phyloP scores from a whole-genome alignment of 2,888 invertebrate species.

The Allolobophora icterica region DNA sequence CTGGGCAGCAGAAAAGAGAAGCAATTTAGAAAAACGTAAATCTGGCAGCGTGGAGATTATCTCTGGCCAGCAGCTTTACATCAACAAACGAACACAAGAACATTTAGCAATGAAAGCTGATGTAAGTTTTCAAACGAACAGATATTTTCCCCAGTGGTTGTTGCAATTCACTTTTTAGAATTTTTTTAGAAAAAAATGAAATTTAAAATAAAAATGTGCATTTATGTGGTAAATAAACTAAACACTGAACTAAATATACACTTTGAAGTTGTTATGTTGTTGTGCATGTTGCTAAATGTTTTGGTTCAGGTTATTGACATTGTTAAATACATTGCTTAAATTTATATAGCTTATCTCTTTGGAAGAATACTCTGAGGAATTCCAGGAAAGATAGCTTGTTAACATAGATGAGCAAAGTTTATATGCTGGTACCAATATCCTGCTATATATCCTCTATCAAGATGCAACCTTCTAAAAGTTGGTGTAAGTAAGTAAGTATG shows the following conservation, averaged over 20 bases:
- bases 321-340: background rate
- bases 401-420: background rate
- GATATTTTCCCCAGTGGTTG: background rate
- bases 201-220: no score
- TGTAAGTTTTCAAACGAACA: background rate
- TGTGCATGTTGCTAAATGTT: background rate
- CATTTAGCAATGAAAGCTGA: background rate
- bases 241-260: background rate
- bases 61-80: constrained; percentile 2
- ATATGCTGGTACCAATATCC: background rate
- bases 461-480: background rate
- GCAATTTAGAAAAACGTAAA: background rate
- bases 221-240: no score
- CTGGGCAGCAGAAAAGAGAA: background rate
- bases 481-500: no score
- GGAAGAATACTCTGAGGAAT: background rate
- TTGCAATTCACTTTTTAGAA: background rate
- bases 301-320: background rate
- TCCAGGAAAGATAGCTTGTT: background rate
- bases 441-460: background rate
- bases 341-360: background rate
- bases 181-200: background rate
- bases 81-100: background rate
- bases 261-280: background rate
- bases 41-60: background rate